Percentiles rank a stretch among this genome's conserved stretches.
Evolutionary conservation across 2,888 invertebrate species (phyloP).

Genomic region (Drosophila monieri): DNA sequence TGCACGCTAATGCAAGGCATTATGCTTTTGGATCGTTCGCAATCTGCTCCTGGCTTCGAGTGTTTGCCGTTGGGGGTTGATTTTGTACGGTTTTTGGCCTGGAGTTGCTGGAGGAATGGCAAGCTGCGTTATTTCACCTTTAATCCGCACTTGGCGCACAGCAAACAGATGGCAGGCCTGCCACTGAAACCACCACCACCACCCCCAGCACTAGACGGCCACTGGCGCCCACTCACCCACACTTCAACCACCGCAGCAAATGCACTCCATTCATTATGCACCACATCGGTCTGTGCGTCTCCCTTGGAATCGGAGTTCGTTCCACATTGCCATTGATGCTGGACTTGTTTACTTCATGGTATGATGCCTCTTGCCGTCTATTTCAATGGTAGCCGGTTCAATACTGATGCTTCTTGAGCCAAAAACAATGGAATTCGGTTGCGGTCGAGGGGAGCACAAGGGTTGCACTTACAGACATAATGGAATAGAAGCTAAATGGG

Average conservation of each 20-base stretch:
- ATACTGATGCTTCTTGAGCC: constrained; percentile 16
- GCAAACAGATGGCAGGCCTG: constrained; percentile 31
- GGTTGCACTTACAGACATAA: constrained; percentile 13
- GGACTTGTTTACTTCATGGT: constrained; percentile 39
- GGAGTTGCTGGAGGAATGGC: constrained; percentile 9
- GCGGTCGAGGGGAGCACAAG: constrained; percentile 15
- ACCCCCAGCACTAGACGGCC: background rate
- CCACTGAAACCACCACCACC: constrained; percentile 23
- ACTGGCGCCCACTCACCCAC: constrained; percentile 31
- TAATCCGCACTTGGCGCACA: constrained; percentile 69
- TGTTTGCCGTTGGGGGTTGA: constrained; percentile 33
- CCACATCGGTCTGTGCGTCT: constrained; percentile 22
- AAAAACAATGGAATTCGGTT: constrained; percentile 26
- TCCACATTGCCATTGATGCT: constrained; percentile 51
- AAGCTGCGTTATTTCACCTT: constrained; percentile 73
- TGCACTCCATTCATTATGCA: constrained; percentile 66
- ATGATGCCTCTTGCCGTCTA: constrained; percentile 26
- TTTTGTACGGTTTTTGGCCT: constrained; percentile 19
- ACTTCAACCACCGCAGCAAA: constrained; percentile 49
- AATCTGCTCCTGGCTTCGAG: constrained; percentile 25
- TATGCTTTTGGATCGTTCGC: constrained; percentile 61
- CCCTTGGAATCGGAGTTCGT: constrained; percentile 42
- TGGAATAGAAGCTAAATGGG: constrained; percentile 22
- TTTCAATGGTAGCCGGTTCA: constrained; percentile 6
- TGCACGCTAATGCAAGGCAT: constrained; percentile 77